Percentiles rank a stretch among this genome's conserved stretches.
Evolutionary conservation across 2,888 invertebrate genomes (phyloP).

Genomic region (Neoaliturus tenellus): DNA sequence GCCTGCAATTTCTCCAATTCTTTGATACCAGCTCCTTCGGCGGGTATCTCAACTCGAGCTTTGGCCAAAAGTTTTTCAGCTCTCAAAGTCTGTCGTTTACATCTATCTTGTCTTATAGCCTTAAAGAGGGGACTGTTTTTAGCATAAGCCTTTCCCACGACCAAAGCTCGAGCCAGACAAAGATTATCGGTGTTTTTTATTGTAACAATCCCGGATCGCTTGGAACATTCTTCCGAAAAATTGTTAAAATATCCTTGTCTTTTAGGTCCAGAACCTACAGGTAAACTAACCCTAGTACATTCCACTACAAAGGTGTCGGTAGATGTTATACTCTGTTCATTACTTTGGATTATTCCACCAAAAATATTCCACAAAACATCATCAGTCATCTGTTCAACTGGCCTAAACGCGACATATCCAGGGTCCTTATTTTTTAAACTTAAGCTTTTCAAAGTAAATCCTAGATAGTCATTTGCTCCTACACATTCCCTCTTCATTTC

Average conservation of each 20-base stretch:
- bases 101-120: background rate
- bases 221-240: slow-evolving; percentile 59
- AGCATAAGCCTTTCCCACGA: slow-evolving; percentile 57
- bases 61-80: background rate
- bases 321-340: background rate
- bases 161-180: slow-evolving; percentile 57
- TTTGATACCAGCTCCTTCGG: background rate
- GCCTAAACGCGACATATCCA: slow-evolving; percentile 35
- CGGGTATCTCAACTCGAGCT: background rate
- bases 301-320: background rate
- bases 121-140: slow-evolving; percentile 55
- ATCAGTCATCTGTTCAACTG: background rate
- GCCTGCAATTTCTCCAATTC: slow-evolving; percentile 41
- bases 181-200: slow-evolving; percentile 63
- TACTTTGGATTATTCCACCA: slow-evolving; percentile 38
- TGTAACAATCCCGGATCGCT: slow-evolving; percentile 51
- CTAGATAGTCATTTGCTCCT: background rate
- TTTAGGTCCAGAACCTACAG: slow-evolving; percentile 48
- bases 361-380: slow-evolving; percentile 44
- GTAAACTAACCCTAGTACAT: slow-evolving; percentile 57
- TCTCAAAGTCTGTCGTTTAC: background rate
- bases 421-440: slow-evolving; percentile 12
- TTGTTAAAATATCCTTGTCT: slow-evolving; percentile 39
- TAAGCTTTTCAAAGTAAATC: background rate
- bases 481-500: background rate